These are phyloP conservation scores for Drosophila rhopaloa DNA, from an alignment of 1,140 invertebrate genomes.

Conservation along the genomic window DNA sequence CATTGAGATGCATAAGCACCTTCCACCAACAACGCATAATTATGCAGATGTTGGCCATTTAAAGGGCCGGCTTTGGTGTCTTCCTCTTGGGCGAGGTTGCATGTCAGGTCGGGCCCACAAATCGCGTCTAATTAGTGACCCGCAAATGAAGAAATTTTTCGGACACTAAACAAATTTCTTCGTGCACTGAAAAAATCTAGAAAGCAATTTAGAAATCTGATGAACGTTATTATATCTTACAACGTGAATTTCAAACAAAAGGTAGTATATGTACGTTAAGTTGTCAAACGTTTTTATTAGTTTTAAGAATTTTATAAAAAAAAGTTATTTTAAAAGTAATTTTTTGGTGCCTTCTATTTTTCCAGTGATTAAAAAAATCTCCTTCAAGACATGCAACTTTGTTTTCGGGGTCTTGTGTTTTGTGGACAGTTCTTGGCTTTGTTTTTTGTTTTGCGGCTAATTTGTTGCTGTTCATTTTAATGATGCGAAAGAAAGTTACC, in stretches of 20 bases:
- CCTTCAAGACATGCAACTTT: slow-evolving; percentile 43
- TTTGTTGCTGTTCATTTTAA: slow-evolving; percentile 48
- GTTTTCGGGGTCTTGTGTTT: slow-evolving; percentile 13
- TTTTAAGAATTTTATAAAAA: too few relatives aligned
- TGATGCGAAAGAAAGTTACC: slow-evolving; percentile 48
- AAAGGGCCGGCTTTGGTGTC: slow-evolving; percentile 14
- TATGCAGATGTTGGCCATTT: slow-evolving; percentile 53
- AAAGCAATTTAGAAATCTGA: neutral
- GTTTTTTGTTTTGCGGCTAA: slow-evolving; percentile 26
- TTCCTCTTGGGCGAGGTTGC: slow-evolving; percentile 33
- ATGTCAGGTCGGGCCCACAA: slow-evolving; percentile 37
- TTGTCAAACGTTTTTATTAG: too few relatives aligned
- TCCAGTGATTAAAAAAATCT: slow-evolving; percentile 15
- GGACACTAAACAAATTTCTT: slow-evolving; percentile 34
- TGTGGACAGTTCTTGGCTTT: slow-evolving; percentile 40
- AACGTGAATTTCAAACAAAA: too few relatives aligned
- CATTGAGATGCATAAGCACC: slow-evolving; percentile 53
- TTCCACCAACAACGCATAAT: slow-evolving; percentile 46
- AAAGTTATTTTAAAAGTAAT: too few relatives aligned
- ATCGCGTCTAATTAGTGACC: slow-evolving; percentile 52
- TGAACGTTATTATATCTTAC: neutral
- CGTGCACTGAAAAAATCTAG: slow-evolving; percentile 10
- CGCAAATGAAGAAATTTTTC: slow-evolving; percentile 53
- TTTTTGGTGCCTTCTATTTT: neutral
- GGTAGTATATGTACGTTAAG: too few relatives aligned